These are phyloP conservation scores for Zootermopsis nevadensis DNA, from an alignment of 2,888 invertebrate genomes.

Conservation along the genomic window DNA sequence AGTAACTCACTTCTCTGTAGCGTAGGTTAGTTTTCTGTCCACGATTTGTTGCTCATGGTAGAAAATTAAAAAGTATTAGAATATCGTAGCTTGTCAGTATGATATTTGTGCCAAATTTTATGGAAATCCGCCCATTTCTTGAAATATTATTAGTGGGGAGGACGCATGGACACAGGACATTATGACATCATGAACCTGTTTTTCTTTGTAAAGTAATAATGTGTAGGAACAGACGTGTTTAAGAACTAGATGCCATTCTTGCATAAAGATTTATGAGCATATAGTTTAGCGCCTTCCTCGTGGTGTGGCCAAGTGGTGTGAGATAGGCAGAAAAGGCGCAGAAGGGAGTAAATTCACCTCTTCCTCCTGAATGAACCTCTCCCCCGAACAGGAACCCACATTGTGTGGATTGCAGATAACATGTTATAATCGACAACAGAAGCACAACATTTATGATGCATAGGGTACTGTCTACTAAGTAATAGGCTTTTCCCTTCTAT, in stretches of 20 bases:
- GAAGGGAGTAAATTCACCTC: constrained; percentile 27
- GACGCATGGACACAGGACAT: too few relatives aligned
- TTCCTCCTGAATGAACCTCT: constrained; percentile 39
- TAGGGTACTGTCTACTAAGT: constrained; percentile 26
- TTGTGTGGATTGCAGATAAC: constrained; percentile 38
- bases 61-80: too few relatives aligned
- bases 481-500: constrained; percentile 17
- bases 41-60: too few relatives aligned
- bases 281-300: constrained; percentile 35
- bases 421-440: constrained; percentile 40
- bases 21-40: too few relatives aligned
- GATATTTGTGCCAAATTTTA: too few relatives aligned
- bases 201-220: too few relatives aligned
- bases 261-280: not conserved
- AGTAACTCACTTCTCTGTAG: too few relatives aligned
- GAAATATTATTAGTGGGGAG: too few relatives aligned
- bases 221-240: too few relatives aligned
- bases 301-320: not conserved
- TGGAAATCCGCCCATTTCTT: too few relatives aligned
- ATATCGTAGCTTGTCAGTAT: too few relatives aligned
- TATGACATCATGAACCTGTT: too few relatives aligned
- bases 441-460: constrained; percentile 26
- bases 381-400: constrained; percentile 35
- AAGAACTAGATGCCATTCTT: not conserved
- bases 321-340: not conserved